Conservation (phyloP, 2,797 vertebrate genomes). For the Brotula barbata region DNA sequence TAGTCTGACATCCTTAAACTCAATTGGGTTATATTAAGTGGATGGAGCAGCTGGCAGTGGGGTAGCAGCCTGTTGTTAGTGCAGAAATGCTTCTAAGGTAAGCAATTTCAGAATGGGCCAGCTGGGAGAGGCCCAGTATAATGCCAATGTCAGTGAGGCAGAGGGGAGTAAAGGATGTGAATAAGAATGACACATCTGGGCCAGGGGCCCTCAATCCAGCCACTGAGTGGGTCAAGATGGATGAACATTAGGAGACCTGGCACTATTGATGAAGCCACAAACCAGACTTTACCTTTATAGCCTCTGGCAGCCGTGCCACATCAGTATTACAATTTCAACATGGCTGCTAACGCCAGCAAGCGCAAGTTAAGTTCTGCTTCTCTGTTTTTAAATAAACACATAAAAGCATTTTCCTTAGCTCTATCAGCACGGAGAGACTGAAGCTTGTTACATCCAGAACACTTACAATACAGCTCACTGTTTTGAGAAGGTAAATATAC, state of each 20-base stretch:
- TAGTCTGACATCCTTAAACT: conserved; percentile 33
- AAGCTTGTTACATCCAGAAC: too few species aligned
- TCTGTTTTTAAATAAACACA: too few species aligned
- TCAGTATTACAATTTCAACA: too few species aligned
- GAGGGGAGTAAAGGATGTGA: conserved; percentile 65
- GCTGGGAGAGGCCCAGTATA: conserved; percentile 63
- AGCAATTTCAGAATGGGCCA: conserved; percentile 68
- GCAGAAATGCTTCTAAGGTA: conserved; percentile 64
- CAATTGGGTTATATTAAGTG: conserved; percentile 43
- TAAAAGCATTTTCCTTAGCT: too few species aligned
- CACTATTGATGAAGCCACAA: conserved; percentile 42
- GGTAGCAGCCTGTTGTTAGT: conserved; percentile 55
- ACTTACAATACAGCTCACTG: too few species aligned
- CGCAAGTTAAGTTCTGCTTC: too few species aligned
- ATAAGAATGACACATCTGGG: conserved; percentile 69
- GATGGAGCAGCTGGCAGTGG: conserved; percentile 59
- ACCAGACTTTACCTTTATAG: neutral
- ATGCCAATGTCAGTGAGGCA: conserved; percentile 66
- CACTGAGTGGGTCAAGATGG: conserved; percentile 45
- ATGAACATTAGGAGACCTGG: conserved; percentile 46
- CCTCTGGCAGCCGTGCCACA: too few species aligned
- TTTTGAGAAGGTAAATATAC: too few species aligned
- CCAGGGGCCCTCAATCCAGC: conserved; percentile 50
- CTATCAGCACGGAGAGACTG: too few species aligned
- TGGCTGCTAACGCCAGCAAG: too few species aligned